A percentile compares a stretch with the other conserved stretches of the same genome.
Evolutionary conservation across 2,113 vertebrate species (phyloP).

Genomic region (Tragulus kanchil): DNA sequence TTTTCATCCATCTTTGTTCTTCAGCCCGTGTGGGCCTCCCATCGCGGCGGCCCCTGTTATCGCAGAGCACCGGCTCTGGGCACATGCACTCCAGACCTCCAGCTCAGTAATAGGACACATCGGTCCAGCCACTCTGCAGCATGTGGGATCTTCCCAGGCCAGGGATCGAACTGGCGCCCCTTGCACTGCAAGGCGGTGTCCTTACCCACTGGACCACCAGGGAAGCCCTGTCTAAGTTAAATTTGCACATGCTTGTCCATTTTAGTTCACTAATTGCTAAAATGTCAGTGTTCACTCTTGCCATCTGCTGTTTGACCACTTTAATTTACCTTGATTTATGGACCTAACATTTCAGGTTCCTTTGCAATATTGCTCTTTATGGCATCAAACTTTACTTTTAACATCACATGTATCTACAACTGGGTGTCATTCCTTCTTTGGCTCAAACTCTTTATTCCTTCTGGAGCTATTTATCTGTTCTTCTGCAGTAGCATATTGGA

Average conservation of each 20-base stretch:
- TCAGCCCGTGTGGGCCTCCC: no score
- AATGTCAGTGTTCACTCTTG: not conserved
- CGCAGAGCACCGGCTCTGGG: no score
- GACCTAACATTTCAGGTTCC: not conserved
- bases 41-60: no score
- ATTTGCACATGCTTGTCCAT: not conserved
- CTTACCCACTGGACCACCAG: no score
- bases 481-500: not conserved
- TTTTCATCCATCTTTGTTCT: no score
- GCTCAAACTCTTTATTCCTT: not conserved
- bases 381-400: not conserved
- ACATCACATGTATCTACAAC: not conserved
- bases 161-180: no score
- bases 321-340: not conserved
- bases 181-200: no score
- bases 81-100: no score
- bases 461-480: not conserved
- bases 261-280: not conserved
- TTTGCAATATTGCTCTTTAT: not conserved
- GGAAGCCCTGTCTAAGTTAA: not conserved
- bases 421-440: not conserved
- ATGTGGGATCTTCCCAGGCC: no score
- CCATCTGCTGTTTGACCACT: not conserved
- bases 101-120: no score
- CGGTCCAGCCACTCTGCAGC: no score